Base-by-base conservation (phyloP, 2,113 vertebrate genomes). In the Numida meleagris region DNA sequence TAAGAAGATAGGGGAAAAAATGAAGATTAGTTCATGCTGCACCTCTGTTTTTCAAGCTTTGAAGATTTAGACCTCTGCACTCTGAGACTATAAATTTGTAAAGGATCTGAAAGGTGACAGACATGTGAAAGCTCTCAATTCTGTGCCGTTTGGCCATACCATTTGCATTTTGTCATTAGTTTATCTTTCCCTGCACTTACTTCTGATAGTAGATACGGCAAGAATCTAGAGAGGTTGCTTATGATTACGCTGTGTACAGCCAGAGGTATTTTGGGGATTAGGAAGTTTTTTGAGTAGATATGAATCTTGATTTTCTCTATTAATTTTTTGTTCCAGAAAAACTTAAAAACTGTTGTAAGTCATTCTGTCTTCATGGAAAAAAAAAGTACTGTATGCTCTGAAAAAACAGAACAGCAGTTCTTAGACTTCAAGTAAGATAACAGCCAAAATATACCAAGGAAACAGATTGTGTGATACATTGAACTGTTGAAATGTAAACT, bases 21-120 rank as follows among this genome's bases (percentile, higher is more conserved):
- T 96, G 95, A 98, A 98, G 97, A 98, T 97, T 97, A 98, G 97
- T 97, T 97, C 93, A 97, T 93, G 91, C 77, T 96, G 95, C 90
- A 98, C 91, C 95, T 97, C 93, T 97, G 82, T 82, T 96, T 96
- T 90, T 85, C 73, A 96, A 96, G 95, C 93, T 98, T 97, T 97
- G 96, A 98, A 97, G 95, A 97, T 96, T 97, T 92, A 96, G 93
- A 97, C 95, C 94, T 97, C 85, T 97, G 96, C 93, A 96, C 82
- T 97, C 79, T 33, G 45, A 96, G 89, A 76, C 94, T 79, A 97
- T 97, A 98, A 96, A 97, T 97, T 97, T 97, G 88, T 96, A 92
- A 90, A 90, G 95, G 83, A 97, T 94, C 91, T 96, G 79, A 88
- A 90, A 97, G 86, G 90, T 97, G 88, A 94, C 33, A 96, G 94